Evolutionary conservation across 2,888 invertebrate genomes (phyloP), one percentile per base, ranked within the genome.

Genomic region (Macrophya alboannulata): DNA sequence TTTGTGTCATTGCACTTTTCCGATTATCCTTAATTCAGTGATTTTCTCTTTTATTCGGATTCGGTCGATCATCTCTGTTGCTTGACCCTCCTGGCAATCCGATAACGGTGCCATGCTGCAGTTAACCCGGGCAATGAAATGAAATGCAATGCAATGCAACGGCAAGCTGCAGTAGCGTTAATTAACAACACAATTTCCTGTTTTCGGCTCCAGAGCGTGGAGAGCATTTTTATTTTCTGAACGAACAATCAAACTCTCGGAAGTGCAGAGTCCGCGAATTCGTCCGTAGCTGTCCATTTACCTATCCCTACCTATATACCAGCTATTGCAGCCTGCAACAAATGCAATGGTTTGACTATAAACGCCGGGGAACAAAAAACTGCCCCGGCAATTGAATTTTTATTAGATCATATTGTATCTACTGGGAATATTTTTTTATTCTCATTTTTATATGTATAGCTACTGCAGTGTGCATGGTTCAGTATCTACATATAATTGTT

Each of bases 181-280:
- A 81, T 81, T 81, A 81, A 81, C 81, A 43, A 62, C 81, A 51
- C 62, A 81, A 81, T 81, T 81, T 81, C 81, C 81, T 81, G 62
- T 81, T 59, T 81, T 62, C 81, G 37, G 40, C 21, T 81, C 15
- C 43, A 31, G 21, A 62, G 81, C 25, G 59, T 40, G 55, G 77
- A 17, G 81, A 25, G 62, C 17, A 81, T 40, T 62, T 81, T 81
- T 74, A 74, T 45, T 74, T 74, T 12, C 72, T 74, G 21, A 59
- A 45, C 77, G 77, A 43, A 81, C 81, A 81, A 59, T 81, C 81
- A 59, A 81, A 62, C 9, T 51, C 62, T 43, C 81, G 81, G 59
- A 45, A 59, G 81, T 43, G 59, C 37, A 31, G 62, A 59, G 43
- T 62, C 31, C 59, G 31, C 51, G 25, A 59, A 79, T 79, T 31